These are phyloP conservation scores for Cacatua alba DNA, from an alignment of 2,113 vertebrate genomes.

Conservation along the genomic window DNA sequence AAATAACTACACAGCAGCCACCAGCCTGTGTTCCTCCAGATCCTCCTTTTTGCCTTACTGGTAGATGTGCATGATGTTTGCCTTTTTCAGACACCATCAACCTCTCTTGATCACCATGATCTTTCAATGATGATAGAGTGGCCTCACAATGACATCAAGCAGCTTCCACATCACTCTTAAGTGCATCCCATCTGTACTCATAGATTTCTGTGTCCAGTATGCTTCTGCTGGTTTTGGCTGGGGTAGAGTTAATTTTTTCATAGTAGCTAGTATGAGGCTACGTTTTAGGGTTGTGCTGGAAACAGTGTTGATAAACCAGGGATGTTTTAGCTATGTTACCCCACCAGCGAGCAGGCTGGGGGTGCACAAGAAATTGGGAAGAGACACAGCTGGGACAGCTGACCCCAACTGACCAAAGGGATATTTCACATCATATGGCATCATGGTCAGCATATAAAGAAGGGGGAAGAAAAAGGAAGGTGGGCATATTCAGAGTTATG, in stretches of 20 bases:
- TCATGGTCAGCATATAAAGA: background rate
- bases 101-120: background rate
- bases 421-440: background rate
- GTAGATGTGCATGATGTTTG: background rate
- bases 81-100: background rate
- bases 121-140: background rate
- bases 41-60: background rate
- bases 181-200: background rate
- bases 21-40: background rate
- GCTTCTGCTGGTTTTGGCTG: background rate
- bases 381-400: background rate
- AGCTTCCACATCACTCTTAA: background rate
- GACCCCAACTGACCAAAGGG: background rate
- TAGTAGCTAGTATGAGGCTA: background rate
- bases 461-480: background rate
- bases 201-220: background rate
- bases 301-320: background rate
- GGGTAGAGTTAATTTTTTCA: background rate
- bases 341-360: background rate
- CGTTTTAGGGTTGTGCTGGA: background rate
- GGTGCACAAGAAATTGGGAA: background rate
- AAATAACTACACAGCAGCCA: background rate
- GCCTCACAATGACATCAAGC: background rate
- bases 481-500: background rate
- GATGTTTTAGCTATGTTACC: background rate